Evolutionary conservation across 1,140 invertebrate genomes (phyloP).

Genomic region (Pseudomyrmex concolor): DNA sequence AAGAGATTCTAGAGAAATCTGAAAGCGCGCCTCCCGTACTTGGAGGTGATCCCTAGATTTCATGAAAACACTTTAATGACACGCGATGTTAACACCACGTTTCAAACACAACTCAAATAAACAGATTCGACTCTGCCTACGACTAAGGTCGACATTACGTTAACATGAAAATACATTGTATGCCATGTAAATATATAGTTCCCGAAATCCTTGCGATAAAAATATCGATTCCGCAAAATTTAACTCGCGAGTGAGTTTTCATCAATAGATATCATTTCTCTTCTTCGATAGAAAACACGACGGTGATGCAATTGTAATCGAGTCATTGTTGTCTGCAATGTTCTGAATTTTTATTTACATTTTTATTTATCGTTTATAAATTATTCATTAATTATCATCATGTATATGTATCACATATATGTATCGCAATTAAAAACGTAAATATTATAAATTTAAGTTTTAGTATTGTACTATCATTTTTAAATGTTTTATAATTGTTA

Average conservation of each 20-base stretch:
- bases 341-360: too few species aligned
- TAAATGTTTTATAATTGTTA: too few species aligned
- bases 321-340: background rate
- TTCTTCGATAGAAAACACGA: background rate
- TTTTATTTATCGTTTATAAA: too few species aligned
- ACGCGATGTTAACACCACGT: slow-evolving; percentile 47
- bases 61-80: slow-evolving; percentile 59
- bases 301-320: background rate
- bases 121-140: slow-evolving; percentile 24
- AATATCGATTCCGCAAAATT: slow-evolving; percentile 30
- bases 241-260: background rate
- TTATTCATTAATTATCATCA: too few species aligned
- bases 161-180: slow-evolving; percentile 24
- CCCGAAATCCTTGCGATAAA: slow-evolving; percentile 3
- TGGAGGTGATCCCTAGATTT: slow-evolving; percentile 44
- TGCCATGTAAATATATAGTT: background rate
- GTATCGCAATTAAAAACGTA: too few species aligned
- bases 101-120: slow-evolving; percentile 44
- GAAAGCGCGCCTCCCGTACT: slow-evolving; percentile 32
- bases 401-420: too few species aligned
- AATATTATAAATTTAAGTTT: too few species aligned
- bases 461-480: too few species aligned
- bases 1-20: slow-evolving; percentile 52
- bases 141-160: slow-evolving; percentile 18
- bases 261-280: background rate